Percentiles rank a stretch among this genome's conserved stretches.
phyloP scores from a whole-genome alignment of 2,113 vertebrate species.

The Andinoacara biseriatus region DNA sequence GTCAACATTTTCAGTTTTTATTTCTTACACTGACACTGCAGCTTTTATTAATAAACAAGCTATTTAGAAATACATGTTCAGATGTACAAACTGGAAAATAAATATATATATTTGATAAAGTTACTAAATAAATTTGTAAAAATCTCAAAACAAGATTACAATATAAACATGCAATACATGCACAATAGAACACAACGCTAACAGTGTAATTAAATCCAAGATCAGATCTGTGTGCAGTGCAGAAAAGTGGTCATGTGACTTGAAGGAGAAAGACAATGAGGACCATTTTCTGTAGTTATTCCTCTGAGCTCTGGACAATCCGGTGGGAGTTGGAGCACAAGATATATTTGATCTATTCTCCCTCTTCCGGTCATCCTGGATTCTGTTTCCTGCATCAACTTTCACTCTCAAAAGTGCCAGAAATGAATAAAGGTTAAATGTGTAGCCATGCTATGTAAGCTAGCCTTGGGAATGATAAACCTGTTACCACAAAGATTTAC shows the following conservation, averaged over 20 bases:
- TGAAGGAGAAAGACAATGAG: not conserved
- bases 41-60: too few relatives aligned
- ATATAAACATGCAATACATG: rapidly evolving
- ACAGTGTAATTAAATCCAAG: not conserved
- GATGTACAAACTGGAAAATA: not conserved
- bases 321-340: not conserved
- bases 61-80: not conserved
- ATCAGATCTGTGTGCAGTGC: not conserved
- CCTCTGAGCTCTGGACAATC: not conserved
- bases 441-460: rapidly evolving
- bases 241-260: not conserved
- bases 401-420: not conserved
- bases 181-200: not conserved
- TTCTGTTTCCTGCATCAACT: not conserved
- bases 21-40: too few relatives aligned
- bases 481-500: not conserved
- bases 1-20: not conserved
- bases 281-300: not conserved
- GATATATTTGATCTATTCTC: not conserved
- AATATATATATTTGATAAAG: too few relatives aligned
- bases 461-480: not conserved
- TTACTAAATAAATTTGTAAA: not conserved
- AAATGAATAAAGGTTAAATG: not conserved
- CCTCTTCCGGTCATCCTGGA: not conserved
- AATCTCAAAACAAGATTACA: not conserved